A percentile compares a stretch with the other conserved stretches of the same genome.
Evolutionary conservation across 2,113 vertebrate genomes (phyloP).

Genomic region (Rhadina sibilatrix): DNA sequence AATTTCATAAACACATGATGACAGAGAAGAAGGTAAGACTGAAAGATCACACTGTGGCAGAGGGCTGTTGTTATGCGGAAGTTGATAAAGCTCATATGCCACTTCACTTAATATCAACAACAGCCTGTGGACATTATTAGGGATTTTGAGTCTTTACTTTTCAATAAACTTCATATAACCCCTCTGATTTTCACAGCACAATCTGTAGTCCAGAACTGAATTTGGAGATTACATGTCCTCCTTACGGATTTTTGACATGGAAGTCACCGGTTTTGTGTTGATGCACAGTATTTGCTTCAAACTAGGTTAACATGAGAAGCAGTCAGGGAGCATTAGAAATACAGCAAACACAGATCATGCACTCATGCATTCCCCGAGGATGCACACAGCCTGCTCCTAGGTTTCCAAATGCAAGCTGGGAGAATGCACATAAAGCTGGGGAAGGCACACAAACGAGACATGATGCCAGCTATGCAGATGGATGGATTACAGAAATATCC

Average conservation of each 20-base stretch:
- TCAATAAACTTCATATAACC: slow-evolving; percentile 22
- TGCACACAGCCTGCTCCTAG: background rate
- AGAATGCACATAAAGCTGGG: background rate
- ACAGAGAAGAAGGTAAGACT: slow-evolving; percentile 26
- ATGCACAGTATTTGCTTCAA: background rate
- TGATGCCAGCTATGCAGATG: background rate
- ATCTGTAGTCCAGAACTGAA: background rate
- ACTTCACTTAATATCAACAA: background rate
- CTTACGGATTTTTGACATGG: background rate
- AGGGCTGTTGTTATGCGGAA: background rate
- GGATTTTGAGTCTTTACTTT: slow-evolving; percentile 21
- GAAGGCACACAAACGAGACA: background rate
- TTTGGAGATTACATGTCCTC: slow-evolving; percentile 13
- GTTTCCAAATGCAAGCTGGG: background rate
- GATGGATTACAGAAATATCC: background rate
- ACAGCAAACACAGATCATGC: background rate
- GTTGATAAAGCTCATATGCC: background rate
- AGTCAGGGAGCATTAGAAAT: background rate
- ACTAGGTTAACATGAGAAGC: slow-evolving; percentile 14
- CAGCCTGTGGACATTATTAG: background rate
- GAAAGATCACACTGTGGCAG: background rate
- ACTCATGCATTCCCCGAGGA: background rate
- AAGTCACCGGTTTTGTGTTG: background rate
- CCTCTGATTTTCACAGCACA: background rate
- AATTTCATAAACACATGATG: background rate